Base-by-base conservation (phyloP, 2,888 invertebrate genomes). In the Tenthredo notha region DNA sequence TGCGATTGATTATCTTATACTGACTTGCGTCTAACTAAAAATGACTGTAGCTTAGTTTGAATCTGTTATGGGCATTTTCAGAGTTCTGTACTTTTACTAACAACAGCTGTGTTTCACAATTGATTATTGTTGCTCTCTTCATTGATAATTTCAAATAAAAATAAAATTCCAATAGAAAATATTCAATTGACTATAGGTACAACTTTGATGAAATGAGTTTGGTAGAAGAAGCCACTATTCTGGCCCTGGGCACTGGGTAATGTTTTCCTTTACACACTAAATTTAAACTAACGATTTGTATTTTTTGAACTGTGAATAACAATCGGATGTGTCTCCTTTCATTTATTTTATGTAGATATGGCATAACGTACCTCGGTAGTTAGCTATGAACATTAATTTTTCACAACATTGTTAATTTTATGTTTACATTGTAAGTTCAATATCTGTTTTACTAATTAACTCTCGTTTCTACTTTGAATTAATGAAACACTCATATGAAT, bases 201-300 rank as follows among this genome's bases (percentile, higher is more conserved):
- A 88, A 86, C 85, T 85, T 91, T 89, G 91, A 92, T 85, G 91
- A 92, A 90, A 89, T 93, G 91, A 92, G 90, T 90, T 90, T 93
- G 91, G 90, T 93, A 90, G 90, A 92, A 88, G 92, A 92, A 90
- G 92, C 93, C 89, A 92, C 92, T 85, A 91, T 93, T 89, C 91
- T 93, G 91, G 92, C 92, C 89, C 92, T 93, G 89, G 92, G 92
- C 90, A 90, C 92, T 90, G 92, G 92, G 92, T 93, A 92, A 92
- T 90, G 89, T 88, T 86, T 87, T 86, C 85, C 86, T 72, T 84
- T 86, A 84, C 67, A 67, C 10, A 67, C 37, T 67, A 67, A 83
- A 25, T 83, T 21, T 83, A 21, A 47, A 70, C 67, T 83, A 83
- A 83, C 67, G n/a, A 61, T 61, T 61, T 40, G 12, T 21, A 25